These are phyloP conservation scores for Halesus radiatus DNA, from an alignment of 1,140 invertebrate species.

Conservation along the genomic window DNA sequence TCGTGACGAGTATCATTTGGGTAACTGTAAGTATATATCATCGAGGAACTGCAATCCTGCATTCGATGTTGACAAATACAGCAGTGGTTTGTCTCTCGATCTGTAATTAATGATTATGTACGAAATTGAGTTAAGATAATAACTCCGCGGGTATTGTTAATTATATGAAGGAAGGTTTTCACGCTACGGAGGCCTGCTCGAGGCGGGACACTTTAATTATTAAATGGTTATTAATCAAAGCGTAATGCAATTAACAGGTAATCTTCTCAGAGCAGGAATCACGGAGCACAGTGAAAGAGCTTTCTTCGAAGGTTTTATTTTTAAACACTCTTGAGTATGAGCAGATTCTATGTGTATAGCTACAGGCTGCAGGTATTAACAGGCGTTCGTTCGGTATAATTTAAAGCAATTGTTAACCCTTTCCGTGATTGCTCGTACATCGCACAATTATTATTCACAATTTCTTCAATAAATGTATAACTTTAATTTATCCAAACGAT, in stretches of 20 bases:
- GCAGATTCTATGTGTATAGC: no score
- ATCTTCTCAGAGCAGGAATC: conserved; percentile 18
- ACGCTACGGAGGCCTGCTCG: background rate
- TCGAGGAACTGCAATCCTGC: no score
- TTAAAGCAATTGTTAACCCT: no score
- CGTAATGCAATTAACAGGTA: conserved; percentile 35
- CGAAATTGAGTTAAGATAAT: conserved; percentile 38
- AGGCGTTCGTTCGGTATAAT: no score
- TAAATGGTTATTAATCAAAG: conserved; percentile 47
- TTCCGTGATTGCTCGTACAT: no score
- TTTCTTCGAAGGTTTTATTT: conserved; percentile 13
- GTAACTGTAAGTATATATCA: no score
- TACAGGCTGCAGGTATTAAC: no score
- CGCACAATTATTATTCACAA: no score
- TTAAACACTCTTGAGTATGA: no score
- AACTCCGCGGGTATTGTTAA: conserved; percentile 25
- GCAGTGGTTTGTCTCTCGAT: background rate
- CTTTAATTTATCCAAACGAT: no score
- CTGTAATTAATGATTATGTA: background rate
- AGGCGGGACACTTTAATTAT: conserved; percentile 46
- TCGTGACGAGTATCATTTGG: no score
- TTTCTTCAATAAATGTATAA: no score
- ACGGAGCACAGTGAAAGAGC: conserved; percentile 6
- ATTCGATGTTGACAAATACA: background rate
- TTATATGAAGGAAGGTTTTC: conserved; percentile 29